phyloP scores from a whole-genome alignment of 2,113 vertebrate genomes.

The Clarias batrachus region DNA sequence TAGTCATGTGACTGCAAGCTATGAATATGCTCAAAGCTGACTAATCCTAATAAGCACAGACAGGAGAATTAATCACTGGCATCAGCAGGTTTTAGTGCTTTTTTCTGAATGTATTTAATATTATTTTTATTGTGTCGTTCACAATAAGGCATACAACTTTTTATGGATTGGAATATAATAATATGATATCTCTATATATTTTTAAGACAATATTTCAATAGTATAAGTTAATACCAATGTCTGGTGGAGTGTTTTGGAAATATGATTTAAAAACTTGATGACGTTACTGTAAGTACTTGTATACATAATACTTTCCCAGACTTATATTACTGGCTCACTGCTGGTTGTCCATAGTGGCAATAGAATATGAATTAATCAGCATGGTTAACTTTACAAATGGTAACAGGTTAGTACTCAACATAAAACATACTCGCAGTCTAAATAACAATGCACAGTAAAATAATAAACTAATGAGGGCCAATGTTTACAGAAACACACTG shows the following conservation, averaged over 20 bases:
- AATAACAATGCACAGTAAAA: background rate
- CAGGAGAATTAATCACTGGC: background rate
- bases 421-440: background rate
- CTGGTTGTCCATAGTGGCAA: background rate
- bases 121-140: background rate
- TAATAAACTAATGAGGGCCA: background rate
- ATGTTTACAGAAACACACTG: conserved; percentile 21
- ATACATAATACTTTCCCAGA: background rate
- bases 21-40: background rate
- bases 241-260: background rate
- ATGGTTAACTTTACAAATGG: background rate
- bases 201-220: background rate
- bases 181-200: background rate
- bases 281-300: background rate
- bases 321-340: background rate
- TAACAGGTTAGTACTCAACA: background rate
- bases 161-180: background rate
- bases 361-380: background rate
- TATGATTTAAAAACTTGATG: background rate
- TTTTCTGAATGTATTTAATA: background rate
- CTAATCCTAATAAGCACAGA: background rate
- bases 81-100: background rate
- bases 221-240: background rate
- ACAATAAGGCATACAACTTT: background rate
- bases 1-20: too few relatives aligned